Base-by-base conservation (phyloP, 2,888 invertebrate genomes). In the Nomada ferruginata region DNA sequence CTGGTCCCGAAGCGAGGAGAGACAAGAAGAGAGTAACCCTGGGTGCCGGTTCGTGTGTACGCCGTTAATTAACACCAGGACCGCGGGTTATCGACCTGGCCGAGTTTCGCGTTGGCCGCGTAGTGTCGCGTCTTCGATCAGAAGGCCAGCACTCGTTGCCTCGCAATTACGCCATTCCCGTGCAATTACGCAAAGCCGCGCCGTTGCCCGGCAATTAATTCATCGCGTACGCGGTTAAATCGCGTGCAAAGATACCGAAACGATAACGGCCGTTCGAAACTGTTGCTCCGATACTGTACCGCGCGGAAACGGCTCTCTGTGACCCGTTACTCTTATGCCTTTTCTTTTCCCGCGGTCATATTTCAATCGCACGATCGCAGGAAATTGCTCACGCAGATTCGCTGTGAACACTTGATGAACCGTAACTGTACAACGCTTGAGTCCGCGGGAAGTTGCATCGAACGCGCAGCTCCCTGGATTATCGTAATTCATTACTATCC, bases 71-170 rank as follows among this genome's bases (percentile, higher is more conserved):
- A 83, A 74, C 78, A 78, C 78, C 60, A 29, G 44, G 60, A 26
- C 47, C n/a, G 44, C 69, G 42, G 83, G 83, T 83, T 75, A 83
- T 83, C 83, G 83, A 82, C 76, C 83, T 73, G 76, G 76, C 71
- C 76, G 82, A 75, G 81, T 82, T 82, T 82, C 82, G 69, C 65
- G 52, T 70, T 11, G n/a, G 29, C 53, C 55, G 23, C 53, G 18
- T 29, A 61, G 60, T 42, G 50, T 71, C 70, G 44, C 83, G 77
- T 83, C 83, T 83, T 77, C 83, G 83, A 83, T 83, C 77, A 47
- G 64, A 70, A 77, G 77, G 69, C 83, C 68, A 50, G 57, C 23
- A 61, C 76, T 83, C 71, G 73, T 73, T 76, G 63, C 83, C 76
- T 76, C 61, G 69, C 83, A 59, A 77, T 83, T 73, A 70, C 50